Evolutionary conservation across 2,888 invertebrate genomes (phyloP).

Genomic region (Microplitis deprimator): DNA sequence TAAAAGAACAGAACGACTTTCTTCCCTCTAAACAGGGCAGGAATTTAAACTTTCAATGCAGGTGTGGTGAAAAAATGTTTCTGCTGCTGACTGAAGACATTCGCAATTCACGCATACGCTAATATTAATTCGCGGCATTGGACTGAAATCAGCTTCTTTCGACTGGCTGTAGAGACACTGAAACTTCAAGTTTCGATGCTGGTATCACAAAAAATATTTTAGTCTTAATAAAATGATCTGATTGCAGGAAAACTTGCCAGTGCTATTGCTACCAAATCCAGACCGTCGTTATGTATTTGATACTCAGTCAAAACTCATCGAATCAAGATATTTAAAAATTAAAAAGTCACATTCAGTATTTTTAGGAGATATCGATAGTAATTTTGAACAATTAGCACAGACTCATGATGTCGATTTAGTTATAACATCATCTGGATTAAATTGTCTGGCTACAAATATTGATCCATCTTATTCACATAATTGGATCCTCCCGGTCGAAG

Average conservation of each 20-base stretch:
- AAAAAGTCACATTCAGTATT: background rate
- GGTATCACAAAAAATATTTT: background rate
- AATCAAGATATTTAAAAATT: conserved; percentile 1
- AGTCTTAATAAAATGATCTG: background rate
- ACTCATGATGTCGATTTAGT: conserved; percentile 59
- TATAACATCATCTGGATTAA: conserved; percentile 61
- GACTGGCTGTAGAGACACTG: no score
- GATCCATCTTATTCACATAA: conserved; percentile 50
- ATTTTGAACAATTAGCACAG: conserved; percentile 56
- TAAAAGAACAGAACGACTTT: no score
- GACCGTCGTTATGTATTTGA: conserved; percentile 32
- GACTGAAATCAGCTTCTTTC: no score
- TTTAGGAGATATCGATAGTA: conserved; percentile 50
- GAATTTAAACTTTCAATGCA: no score
- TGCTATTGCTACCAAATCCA: conserved; percentile 49
- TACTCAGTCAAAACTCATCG: conserved; percentile 34
- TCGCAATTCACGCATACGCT: no score
- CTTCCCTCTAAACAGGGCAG: no score
- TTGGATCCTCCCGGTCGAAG: conserved; percentile 60
- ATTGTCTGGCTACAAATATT: conserved; percentile 58
- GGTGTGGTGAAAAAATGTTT: no score
- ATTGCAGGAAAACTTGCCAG: conserved; percentile 51
- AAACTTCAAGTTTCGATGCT: no score
- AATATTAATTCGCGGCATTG: no score
- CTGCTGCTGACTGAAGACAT: no score